Conservation (phyloP, 92 coral and sea anemone species). For the Micromussa lordhowensis region DNA sequence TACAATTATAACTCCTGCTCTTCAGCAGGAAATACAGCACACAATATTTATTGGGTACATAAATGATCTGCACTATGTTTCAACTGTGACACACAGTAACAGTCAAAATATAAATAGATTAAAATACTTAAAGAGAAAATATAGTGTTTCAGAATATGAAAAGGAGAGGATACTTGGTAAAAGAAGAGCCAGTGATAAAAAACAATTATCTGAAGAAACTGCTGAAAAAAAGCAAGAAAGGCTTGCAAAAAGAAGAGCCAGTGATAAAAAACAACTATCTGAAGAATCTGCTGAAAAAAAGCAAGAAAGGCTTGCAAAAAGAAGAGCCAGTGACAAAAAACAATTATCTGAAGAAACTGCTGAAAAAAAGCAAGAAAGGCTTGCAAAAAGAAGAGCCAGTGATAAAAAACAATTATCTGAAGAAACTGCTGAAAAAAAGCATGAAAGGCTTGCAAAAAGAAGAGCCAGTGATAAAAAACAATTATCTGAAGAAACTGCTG, state of each 20-base stretch:
- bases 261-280: background rate
- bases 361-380: slow-evolving; percentile 43
- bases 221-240: slow-evolving; percentile 44
- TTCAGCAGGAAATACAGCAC: background rate
- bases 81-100: slow-evolving; percentile 16
- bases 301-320: slow-evolving; percentile 46
- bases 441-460: slow-evolving; percentile 15
- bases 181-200: slow-evolving; percentile 24
- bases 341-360: slow-evolving; percentile 18
- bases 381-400: slow-evolving; percentile 38
- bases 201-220: slow-evolving; percentile 11
- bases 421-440: slow-evolving; percentile 26
- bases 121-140: slow-evolving; percentile 19
- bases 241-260: slow-evolving; percentile 47
- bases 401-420: slow-evolving; percentile 4
- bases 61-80: slow-evolving; percentile 30
- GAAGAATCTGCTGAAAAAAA: slow-evolving; percentile 36
- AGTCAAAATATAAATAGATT: slow-evolving; percentile 19
- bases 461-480: background rate
- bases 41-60: slow-evolving; percentile 49
- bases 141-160: slow-evolving; percentile 23
- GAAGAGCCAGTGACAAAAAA: slow-evolving; percentile 23
- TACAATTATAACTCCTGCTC: slow-evolving; percentile 41
- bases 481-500: background rate
- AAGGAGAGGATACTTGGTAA: background rate